Evolutionary conservation across 2,888 invertebrate species (phyloP), one percentile per base, ranked within the genome.

Genomic region (Rambutsinella grinnellia): DNA sequence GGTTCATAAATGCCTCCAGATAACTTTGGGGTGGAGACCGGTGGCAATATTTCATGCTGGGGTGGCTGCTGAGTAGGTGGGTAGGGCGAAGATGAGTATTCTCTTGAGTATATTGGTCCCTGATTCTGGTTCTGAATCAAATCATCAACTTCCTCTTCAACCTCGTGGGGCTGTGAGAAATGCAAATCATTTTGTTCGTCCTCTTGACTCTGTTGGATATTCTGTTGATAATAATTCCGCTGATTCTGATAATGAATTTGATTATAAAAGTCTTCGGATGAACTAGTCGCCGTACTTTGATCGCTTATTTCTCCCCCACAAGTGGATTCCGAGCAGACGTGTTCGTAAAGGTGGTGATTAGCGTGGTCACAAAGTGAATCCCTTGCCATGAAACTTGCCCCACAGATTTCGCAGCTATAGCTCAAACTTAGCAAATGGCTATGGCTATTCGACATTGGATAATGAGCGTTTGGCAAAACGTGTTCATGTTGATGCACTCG

Each of bases 401-500:
- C 66, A 54, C 78, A 78, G 53, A 75, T 75, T 24, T 70, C 66
- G 44, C 78, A 78, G 2, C 44, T 66, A 44, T 67, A 78, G 75
- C 75, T 78, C 17, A 78, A 56, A 28, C 51, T 60, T 6, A 78
- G 54, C 28, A 74, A 24, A 49, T 74, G 74, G 49, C 61, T 61
- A 47, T 74, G 66, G 17, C 61, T 61, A 61, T 67, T 56, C 8
- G 74, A 67, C 44, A 67, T 67, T 24, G 66, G 74, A 3, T 66
- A 74, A 26, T 74, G 63, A 23, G 75, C 78, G 46, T 78, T 78
- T 15, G 78, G 78, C 13, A 78, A 53, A n/a, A 74, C 78, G 51
- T 78, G 78, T 57, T 78, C 78, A 19, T 69, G 69, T 21, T 74
- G 72, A 21, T 78, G 78, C 28, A 78, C 75, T 24, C 75, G 28